Conservation (phyloP, 2,113 vertebrate species). For the Ciconia boyciana region DNA sequence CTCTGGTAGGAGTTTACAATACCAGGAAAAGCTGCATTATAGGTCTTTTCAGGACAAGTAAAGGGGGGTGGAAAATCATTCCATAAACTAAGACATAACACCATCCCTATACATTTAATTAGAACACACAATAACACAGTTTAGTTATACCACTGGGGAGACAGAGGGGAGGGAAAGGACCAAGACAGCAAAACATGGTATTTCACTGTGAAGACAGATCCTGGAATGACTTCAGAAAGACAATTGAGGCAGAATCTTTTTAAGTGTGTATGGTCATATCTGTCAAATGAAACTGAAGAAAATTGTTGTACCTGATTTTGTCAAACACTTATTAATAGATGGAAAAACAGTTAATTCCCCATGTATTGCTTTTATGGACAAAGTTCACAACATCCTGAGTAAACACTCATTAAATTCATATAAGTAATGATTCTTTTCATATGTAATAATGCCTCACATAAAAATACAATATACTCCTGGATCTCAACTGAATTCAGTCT, state of each 20-base stretch:
- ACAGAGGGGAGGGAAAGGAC: background rate
- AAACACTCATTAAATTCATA: background rate
- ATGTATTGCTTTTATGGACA: background rate
- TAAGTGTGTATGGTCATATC: background rate
- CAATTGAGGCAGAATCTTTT: background rate
- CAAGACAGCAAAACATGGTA: background rate
- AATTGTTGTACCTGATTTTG: background rate
- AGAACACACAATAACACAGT: background rate
- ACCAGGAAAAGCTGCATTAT: background rate
- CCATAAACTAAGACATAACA: background rate
- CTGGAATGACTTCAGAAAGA: background rate
- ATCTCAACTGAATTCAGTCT: background rate
- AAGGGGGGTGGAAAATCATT: background rate
- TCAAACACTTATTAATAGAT: background rate
- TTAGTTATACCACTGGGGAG: background rate
- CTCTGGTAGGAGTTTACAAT: background rate
- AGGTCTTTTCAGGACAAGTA: background rate
- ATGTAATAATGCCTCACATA: background rate
- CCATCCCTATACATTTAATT: background rate
- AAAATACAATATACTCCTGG: background rate
- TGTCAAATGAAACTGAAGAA: background rate
- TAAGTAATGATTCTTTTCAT: background rate
- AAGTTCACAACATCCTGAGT: background rate
- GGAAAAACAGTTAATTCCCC: background rate
- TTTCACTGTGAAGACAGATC: background rate